Evolutionary conservation across 2,888 invertebrate genomes (phyloP), one percentile per base, ranked within the genome.

Genomic region (Empis stercorea): DNA sequence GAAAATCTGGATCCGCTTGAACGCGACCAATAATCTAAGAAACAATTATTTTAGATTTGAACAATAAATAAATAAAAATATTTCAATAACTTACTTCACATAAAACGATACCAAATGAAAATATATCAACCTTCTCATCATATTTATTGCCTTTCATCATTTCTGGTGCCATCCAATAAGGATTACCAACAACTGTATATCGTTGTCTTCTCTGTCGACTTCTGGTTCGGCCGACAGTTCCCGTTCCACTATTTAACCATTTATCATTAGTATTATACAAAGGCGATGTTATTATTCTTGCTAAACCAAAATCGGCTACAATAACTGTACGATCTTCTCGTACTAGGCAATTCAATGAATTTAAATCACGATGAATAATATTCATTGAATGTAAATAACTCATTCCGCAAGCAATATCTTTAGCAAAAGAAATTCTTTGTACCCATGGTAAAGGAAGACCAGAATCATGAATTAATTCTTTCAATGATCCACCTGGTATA

Each of bases 161-260:
- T 70, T 95, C 95, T 1, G 95, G 95, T 0, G 95, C 95, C 95
- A 95, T 95, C 93, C 94, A 95, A 69, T 93, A 95, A 1, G 95
- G 94, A 74, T 92, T 94, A 2, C 95, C 95, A 0, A 95, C 95
- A 27, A 95, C 93, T 0, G 94, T 95, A 66, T 94, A 94, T 13
- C 94, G 75, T 63, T 93, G 93, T 56, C 88, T 78, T 0, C 91
- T 72, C 57, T 84, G 79, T 43, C 76, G 73, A 43, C 79, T 79
- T 50, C 82, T 76, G 54, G 71, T 76, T 44, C 71, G 60, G 10
- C 68, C 71, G 49, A 73, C 70, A 1, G 70, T 68, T 36, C 74
- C 71, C n/a, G 65, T 64, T 7, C 58, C 56, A 49, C 58, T 59
- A 15, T 50, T 52, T 4, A n/a, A 11, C 32, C 65, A 63, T 52